Percentiles rank a stretch among this genome's conserved stretches.
phyloP scores from a whole-genome alignment of 1,140 invertebrate species.

The Scylla paramamosain region DNA sequence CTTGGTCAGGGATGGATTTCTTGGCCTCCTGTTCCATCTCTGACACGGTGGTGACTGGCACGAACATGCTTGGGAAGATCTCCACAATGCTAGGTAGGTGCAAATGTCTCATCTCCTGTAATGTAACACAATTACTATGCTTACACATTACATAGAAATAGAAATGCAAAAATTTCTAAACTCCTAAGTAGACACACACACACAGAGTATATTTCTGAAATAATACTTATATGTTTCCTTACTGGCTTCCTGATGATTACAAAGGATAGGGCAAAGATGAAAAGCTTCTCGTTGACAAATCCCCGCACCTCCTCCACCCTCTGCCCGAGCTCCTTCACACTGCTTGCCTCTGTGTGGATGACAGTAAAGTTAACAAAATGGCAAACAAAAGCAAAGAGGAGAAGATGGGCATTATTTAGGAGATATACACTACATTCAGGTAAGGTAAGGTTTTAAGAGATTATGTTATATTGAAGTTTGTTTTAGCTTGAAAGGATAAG shows the following conservation, averaged over 20 bases:
- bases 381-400: background rate
- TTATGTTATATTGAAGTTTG: too few species aligned
- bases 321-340: constrained; percentile 42
- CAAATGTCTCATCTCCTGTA: constrained; percentile 46
- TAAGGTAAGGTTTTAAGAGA: too few species aligned
- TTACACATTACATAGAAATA: too few species aligned
- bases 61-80: constrained; percentile 36
- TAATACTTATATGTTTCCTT: background rate
- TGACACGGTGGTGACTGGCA: constrained; percentile 3
- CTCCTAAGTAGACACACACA: too few species aligned
- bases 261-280: constrained; percentile 69
- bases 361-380: background rate
- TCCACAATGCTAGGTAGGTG: constrained; percentile 51
- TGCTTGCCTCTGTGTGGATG: constrained; percentile 39
- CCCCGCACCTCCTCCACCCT: constrained; percentile 34
- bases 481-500: too few species aligned
- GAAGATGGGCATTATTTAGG: too few species aligned
- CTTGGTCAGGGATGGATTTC: background rate
- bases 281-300: constrained; percentile 68
- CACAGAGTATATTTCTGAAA: too few species aligned
- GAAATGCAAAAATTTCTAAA: too few species aligned
- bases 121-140: background rate
- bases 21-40: background rate
- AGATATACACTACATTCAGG: background rate
- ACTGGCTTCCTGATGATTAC: constrained; percentile 67